Conservation (phyloP, 2,888 invertebrate genomes). For the Dryococelus australis region DNA sequence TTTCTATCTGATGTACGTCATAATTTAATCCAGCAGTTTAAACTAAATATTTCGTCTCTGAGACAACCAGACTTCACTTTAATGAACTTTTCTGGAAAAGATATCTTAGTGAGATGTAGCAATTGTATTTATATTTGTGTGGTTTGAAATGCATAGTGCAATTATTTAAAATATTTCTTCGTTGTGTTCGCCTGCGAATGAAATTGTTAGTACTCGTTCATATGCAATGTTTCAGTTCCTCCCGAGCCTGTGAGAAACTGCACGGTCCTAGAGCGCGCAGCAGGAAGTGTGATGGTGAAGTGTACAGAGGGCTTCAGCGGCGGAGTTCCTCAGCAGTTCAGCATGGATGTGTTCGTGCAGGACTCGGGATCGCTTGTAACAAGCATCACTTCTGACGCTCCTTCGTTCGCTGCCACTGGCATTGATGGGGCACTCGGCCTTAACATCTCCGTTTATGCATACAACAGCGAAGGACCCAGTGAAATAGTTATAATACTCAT, state of each 20-base stretch:
- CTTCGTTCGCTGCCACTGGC: constrained; percentile 61
- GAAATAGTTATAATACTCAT: constrained; percentile 58
- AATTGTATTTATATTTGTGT: no score
- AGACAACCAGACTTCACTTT: no score
- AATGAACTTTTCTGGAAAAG: no score
- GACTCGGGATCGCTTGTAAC: background rate
- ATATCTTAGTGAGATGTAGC: no score
- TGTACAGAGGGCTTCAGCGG: constrained; percentile 66
- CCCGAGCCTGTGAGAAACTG: constrained; percentile 65
- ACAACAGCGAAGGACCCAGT: constrained; percentile 65
- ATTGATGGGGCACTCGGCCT: constrained; percentile 63
- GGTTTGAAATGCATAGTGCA: no score
- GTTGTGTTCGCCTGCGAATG: no score
- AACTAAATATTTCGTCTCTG: no score
- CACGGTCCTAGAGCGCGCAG: constrained; percentile 60
- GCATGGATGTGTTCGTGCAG: constrained; percentile 51
- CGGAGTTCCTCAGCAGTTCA: constrained; percentile 62
- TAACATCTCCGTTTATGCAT: constrained; percentile 61
- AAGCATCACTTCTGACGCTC: background rate
- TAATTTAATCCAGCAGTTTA: no score
- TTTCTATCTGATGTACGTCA: no score
- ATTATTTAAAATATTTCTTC: no score
- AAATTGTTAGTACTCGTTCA: no score
- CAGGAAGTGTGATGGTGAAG: constrained; percentile 60
- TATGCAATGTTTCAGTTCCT: constrained; percentile 49